Percentiles rank a stretch among this genome's conserved stretches.
These are phyloP conservation scores for Periphyllus acericola DNA, from an alignment of 2,888 invertebrate genomes.

Conservation along the genomic window DNA sequence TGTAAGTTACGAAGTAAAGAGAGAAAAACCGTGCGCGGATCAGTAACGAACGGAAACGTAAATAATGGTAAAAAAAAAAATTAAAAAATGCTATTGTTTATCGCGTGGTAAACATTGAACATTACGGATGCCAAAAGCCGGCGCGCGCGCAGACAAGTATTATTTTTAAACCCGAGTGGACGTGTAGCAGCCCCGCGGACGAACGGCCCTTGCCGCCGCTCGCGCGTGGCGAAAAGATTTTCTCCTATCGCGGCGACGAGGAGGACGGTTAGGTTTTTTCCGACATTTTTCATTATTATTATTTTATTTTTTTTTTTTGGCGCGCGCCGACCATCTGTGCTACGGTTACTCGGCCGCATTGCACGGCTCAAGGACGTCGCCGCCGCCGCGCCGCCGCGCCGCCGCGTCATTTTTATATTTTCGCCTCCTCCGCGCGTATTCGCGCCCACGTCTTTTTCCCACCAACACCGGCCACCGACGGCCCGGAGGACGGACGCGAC, in stretches of 20 bases:
- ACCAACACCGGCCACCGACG: conserved; percentile 12
- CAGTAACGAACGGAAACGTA: neutral
- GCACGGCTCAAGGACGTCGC: conserved; percentile 37
- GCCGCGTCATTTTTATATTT: conserved; percentile 49
- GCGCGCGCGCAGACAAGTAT: neutral
- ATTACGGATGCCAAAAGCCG: neutral
- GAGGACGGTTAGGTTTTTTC: neutral
- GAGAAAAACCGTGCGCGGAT: neutral
- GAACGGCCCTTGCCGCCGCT: neutral
- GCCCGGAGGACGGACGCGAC: conserved; percentile 24
- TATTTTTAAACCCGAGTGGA: conserved; percentile 30
- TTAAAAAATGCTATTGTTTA: conserved; percentile 19
- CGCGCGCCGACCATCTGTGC: conserved; percentile 49
- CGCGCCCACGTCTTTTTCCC: conserved; percentile 49
- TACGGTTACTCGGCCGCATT: neutral
- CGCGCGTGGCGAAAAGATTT: neutral
- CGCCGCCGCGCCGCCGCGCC: conserved; percentile 45
- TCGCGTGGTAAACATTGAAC: conserved; percentile 29
- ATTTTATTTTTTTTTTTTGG: conserved; percentile 23
- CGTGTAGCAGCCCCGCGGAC: neutral
- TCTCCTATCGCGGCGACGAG: neutral
- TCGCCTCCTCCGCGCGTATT: conserved; percentile 49
- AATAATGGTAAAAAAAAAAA: neutral
- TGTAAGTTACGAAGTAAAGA: neutral
- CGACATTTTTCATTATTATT: neutral